These are phyloP conservation scores for Volucella bombylans DNA, from an alignment of 2,888 invertebrate species.

Conservation along the genomic window DNA sequence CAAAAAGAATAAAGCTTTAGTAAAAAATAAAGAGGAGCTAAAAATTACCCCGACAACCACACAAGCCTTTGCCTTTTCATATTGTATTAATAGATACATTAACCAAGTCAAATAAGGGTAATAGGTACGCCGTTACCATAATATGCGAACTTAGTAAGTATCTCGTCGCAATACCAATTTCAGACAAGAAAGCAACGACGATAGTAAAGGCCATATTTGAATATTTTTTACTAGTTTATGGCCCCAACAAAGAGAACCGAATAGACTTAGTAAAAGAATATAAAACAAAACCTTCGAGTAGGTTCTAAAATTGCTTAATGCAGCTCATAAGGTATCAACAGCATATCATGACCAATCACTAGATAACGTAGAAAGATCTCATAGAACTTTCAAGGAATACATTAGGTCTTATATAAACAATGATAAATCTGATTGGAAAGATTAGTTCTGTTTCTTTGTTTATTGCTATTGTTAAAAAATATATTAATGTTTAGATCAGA, in stretches of 20 bases:
- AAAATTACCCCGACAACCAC: constrained; percentile 28
- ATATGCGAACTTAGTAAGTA: constrained; percentile 52
- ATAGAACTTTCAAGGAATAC: constrained; percentile 63
- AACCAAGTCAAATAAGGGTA: constrained; percentile 12
- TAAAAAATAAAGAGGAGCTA: neutral
- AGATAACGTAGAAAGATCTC: constrained; percentile 51
- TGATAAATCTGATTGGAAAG: neutral
- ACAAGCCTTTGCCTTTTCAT: constrained; percentile 14
- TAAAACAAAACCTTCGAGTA: neutral
- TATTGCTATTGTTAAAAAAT: no score
- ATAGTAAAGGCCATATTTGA: constrained; percentile 33
- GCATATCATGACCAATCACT: constrained; percentile 37
- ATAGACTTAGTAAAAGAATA: constrained; percentile 28
- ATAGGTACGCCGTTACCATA: constrained; percentile 39
- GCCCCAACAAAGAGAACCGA: constrained; percentile 6
- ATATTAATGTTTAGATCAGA: no score
- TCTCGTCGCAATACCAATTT: constrained; percentile 27
- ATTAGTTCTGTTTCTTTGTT: no score
- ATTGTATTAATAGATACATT: constrained; percentile 37
- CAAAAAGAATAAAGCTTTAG: neutral
- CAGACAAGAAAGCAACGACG: no score
- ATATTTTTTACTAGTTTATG: neutral
- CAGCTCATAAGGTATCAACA: constrained; percentile 12
- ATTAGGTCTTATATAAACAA: constrained; percentile 37
- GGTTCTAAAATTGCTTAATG: constrained; percentile 15